Evolutionary conservation across 2,113 vertebrate species (phyloP), one percentile per base, ranked within the genome.

Genomic region (Fregata magnificens): DNA sequence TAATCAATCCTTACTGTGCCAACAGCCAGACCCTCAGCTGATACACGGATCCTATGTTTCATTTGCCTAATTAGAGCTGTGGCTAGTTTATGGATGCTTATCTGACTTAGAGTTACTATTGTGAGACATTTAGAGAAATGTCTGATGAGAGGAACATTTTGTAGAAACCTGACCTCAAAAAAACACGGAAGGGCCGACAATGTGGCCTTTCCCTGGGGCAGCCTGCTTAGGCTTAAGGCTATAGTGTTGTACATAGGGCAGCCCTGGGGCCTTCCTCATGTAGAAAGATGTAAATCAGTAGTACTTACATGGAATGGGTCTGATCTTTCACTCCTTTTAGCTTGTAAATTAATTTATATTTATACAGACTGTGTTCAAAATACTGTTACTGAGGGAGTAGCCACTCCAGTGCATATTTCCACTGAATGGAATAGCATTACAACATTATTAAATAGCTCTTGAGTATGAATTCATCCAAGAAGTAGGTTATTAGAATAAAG

Each of bases 401-500:
- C n/a, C 45, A 45, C 40, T 58, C 29, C 53, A 69, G 34, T 85
- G 86, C 5, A 5, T 82, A 44, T 84, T 89, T 88, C 38, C 31
- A 19, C 38, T 76, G 38, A 95, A 58, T 15, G 50, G 49, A 91
- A 62, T 59, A 87, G 24, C 50, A 26, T 66, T 88, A 12, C 50
- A 91, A 28, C 14, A 19, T 56, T 89, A 78, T 93, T 91, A 94
- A 96, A 89, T 73, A 89, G 65, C 66, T 82, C 26, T 87, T 77
- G 71, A 94, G n/a, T 63, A 94, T 56, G 73, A 94, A 96, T 85
- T 87, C 24, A 81, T 76, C 71, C 55, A 95, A 85, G 52, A 72
- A 90, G 71, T 62, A 78, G 63, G 69, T 91, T 95, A 80, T 77
- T 93, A 90, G 78, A 83, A 85, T 91, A 77, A 91, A 89, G 49